phyloP scores from a whole-genome alignment of 2,797 vertebrate genomes.

The Nothura maculosa region DNA sequence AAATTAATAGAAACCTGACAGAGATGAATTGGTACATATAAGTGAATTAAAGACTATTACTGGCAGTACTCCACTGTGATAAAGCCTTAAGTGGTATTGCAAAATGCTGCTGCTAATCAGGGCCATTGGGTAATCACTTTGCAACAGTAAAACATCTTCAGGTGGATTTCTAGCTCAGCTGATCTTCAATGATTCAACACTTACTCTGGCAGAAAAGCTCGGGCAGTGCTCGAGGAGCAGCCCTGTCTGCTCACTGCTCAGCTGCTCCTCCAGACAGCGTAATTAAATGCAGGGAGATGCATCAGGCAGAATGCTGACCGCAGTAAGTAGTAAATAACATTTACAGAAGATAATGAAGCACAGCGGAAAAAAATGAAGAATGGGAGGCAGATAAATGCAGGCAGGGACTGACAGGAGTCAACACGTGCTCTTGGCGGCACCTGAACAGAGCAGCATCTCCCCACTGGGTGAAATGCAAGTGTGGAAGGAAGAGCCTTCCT shows the following conservation, averaged over 20 bases:
- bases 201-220: slow-evolving; percentile 14
- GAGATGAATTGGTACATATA: slow-evolving; percentile 80
- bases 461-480: not conserved
- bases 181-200: slow-evolving; percentile 68
- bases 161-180: slow-evolving; percentile 73
- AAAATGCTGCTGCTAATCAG: slow-evolving; percentile 77
- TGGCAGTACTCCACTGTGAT: slow-evolving; percentile 77
- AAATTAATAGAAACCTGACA: slow-evolving; percentile 81
- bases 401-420: not conserved
- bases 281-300: slow-evolving; percentile 57
- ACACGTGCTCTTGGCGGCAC: slow-evolving; percentile 11
- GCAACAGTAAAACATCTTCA: slow-evolving; percentile 66
- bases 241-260: slow-evolving; percentile 48
- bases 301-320: slow-evolving; percentile 54
- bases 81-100: slow-evolving; percentile 80
- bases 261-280: slow-evolving; percentile 16
- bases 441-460: not conserved
- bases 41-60: slow-evolving; percentile 83
- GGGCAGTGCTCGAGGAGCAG: slow-evolving; percentile 12
- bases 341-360: slow-evolving; percentile 13
- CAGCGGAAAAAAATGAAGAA: not conserved
- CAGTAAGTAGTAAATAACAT: not conserved
- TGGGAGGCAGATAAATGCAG: not conserved
- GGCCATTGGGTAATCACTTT: slow-evolving; percentile 57
- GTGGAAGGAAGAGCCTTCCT: not conserved